Conservation (phyloP, 2,888 invertebrate species). For the Graphium colonna region DNA sequence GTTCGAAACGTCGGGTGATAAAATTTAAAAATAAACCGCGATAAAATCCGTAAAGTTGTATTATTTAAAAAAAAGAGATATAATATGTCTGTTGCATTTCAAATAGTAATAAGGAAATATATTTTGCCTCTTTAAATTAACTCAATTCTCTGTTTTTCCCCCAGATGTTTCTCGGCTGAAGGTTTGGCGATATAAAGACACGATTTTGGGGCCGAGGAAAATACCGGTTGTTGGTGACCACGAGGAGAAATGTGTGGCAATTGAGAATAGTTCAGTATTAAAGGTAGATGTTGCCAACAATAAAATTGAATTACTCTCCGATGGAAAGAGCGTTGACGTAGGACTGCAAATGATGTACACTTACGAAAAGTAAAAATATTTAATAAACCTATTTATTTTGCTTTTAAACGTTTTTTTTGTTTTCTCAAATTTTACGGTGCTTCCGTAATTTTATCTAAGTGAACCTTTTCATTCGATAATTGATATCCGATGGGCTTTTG, state of each 20-base stretch:
- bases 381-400: constrained; percentile 37
- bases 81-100: too few species aligned
- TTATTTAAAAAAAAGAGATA: too few species aligned
- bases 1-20: too few species aligned
- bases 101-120: too few species aligned
- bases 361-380: constrained; percentile 53
- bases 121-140: too few species aligned
- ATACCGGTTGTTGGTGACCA: constrained; percentile 86
- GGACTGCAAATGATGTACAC: constrained; percentile 79
- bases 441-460: too few species aligned
- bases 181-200: constrained; percentile 89
- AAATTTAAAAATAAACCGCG: too few species aligned
- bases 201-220: constrained; percentile 85
- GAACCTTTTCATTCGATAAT: too few species aligned
- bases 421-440: not conserved
- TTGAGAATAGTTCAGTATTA: constrained; percentile 72
- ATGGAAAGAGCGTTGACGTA: constrained; percentile 66
- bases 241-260: constrained; percentile 79
- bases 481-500: too few species aligned
- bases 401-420: constrained; percentile 18
- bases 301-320: constrained; percentile 61
- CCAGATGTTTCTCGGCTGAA: constrained; percentile 82
- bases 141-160: too few species aligned
- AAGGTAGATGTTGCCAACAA: constrained; percentile 67
- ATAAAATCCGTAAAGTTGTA: too few species aligned